A percentile compares a stretch with the other conserved stretches of the same genome.
These are phyloP conservation scores for Apis cerana DNA, from an alignment of 1,140 invertebrate genomes.

Conservation along the genomic window DNA sequence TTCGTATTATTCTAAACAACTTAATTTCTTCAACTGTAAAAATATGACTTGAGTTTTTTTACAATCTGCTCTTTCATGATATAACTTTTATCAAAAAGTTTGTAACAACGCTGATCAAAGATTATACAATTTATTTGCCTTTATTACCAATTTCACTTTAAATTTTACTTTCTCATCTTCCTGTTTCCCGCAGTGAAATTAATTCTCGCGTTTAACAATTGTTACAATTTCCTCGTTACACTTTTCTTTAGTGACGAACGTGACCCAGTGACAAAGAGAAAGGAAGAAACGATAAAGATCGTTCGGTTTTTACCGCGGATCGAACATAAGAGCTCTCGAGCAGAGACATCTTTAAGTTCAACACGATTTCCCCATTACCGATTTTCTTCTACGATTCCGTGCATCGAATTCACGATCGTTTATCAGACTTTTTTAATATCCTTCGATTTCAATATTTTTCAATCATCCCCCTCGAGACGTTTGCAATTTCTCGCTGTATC, in stretches of 20 bases:
- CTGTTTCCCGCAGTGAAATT: neutral
- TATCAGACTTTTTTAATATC: neutral
- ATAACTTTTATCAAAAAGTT: no score
- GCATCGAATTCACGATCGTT: neutral
- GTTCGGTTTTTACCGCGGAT: neutral
- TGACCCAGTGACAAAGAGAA: neutral
- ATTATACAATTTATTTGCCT: no score
- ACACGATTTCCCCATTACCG: conserved; percentile 42
- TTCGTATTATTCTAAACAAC: neutral
- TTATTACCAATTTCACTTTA: no score
- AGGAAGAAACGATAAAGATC: neutral
- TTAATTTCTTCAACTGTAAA: no score
- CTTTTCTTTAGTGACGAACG: no score
- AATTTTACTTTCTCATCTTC: neutral
- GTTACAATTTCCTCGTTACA: no score
- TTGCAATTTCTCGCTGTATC: neutral
- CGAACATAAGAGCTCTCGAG: conserved; percentile 10
- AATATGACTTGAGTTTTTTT: neutral
- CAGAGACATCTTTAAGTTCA: conserved; percentile 22
- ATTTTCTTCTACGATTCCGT: conserved; percentile 18
- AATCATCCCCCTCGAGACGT: neutral
- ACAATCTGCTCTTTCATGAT: neutral
- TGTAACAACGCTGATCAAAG: no score
- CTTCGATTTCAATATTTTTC: conserved; percentile 1
- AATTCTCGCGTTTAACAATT: neutral